Conservation (phyloP, 2,888 invertebrate genomes). For the Acrobasis suavella region DNA sequence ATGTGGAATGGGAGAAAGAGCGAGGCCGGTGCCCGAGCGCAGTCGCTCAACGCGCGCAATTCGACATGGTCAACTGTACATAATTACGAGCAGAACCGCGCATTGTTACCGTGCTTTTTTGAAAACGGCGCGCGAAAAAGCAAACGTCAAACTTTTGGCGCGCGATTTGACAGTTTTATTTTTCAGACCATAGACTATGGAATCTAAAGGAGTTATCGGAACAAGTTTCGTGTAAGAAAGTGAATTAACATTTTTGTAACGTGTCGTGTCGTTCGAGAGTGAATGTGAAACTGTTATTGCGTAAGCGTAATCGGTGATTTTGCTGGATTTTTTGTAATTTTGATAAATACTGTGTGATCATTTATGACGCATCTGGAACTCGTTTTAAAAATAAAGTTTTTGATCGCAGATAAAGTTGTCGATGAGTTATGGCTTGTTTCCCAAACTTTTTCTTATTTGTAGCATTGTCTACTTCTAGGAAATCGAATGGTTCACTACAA, state of each 20-base stretch:
- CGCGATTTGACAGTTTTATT: conserved; percentile 42
- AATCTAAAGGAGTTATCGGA: conserved; percentile 43
- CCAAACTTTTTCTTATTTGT: conserved; percentile 37
- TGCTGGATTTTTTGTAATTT: conserved; percentile 51
- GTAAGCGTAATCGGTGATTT: conserved; percentile 57
- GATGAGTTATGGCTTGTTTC: conserved; percentile 43
- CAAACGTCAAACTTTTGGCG: conserved; percentile 54
- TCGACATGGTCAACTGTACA: conserved; percentile 79
- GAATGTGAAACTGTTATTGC: conserved; percentile 73
- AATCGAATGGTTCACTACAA: conserved; percentile 39
- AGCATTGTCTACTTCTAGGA: conserved; percentile 33
- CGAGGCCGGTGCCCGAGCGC: conserved; percentile 68
- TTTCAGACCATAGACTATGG: conserved; percentile 41
- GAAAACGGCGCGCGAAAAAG: conserved; percentile 40
- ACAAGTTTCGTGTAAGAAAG: conserved; percentile 72
- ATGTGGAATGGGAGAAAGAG: conserved; percentile 81
- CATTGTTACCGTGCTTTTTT: conserved; percentile 49
- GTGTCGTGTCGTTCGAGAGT: conserved; percentile 70
- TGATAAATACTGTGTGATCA: conserved; percentile 25
- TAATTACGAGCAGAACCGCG: conserved; percentile 57
- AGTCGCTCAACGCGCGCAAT: conserved; percentile 76
- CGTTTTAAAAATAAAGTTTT: background rate
- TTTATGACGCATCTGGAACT: background rate
- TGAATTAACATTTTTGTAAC: conserved; percentile 67
- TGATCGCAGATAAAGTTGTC: conserved; percentile 7